phyloP scores from a whole-genome alignment of 2,797 vertebrate genomes.

The Propithecus perrieri region DNA sequence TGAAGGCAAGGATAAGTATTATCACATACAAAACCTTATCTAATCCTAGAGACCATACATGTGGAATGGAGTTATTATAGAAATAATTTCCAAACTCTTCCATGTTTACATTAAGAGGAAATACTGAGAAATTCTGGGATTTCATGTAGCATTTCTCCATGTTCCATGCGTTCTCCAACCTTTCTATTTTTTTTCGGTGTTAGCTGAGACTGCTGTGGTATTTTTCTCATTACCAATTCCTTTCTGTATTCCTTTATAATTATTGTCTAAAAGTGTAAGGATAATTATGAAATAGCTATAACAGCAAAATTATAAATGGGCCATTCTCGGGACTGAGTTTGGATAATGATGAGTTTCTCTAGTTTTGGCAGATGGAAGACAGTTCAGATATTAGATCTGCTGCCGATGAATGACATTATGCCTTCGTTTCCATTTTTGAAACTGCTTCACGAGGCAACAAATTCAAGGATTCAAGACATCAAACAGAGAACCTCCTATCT shows the following conservation, averaged over 20 bases:
- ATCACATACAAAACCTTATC: background rate
- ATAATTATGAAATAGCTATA: constrained; percentile 16
- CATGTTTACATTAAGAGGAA: background rate
- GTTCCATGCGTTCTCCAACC: background rate
- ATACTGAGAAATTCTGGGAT: background rate
- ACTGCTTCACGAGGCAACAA: background rate
- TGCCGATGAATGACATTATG: background rate
- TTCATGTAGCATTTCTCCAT: background rate
- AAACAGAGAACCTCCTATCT: background rate
- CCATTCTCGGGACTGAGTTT: background rate
- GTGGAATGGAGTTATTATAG: background rate
- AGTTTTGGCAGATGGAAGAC: background rate
- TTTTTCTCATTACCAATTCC: background rate
- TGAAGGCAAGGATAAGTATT: background rate
- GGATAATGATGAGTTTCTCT: background rate
- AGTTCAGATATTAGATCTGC: background rate
- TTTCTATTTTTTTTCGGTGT: background rate
- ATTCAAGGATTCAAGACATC: background rate
- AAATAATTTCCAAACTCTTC: background rate
- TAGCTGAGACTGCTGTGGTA: background rate
- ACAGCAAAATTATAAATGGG: background rate
- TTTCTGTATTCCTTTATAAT: background rate
- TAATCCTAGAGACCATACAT: background rate
- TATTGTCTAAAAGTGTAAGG: background rate
- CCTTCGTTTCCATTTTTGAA: constrained; percentile 14